Evolutionary conservation across 2,113 vertebrate species (phyloP), one percentile per base, ranked within the genome.

Genomic region (Neodontobutis hainanensis): DNA sequence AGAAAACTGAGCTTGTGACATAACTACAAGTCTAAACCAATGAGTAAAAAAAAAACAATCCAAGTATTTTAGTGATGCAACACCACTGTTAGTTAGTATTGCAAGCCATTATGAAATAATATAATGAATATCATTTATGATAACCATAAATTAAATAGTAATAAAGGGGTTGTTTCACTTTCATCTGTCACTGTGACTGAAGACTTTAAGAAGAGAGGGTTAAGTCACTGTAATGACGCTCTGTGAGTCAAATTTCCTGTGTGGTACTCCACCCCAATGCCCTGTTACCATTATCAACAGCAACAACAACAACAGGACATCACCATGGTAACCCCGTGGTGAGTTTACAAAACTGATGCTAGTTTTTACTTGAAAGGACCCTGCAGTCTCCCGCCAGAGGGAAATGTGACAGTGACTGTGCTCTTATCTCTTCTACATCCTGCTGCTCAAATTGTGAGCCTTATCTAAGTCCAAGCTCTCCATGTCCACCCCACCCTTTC

Each of bases 231-330:
- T 48, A 11, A 19, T 11, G 32, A 19, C 49, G 75, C 62, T 16
- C 38, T 66, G 44, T 90, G 78, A 83, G 65, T 89, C 84, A 89
- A 1, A 7, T 10, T 60, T 44, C 6, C 19, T 53, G 47, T 42
- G 19, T 6, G 11, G 32, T 5, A 15, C 19, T 46, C 50, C 42
- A 59, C 40, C 45, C 12, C 8, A 7, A 46, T 61, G 66, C 68
- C 42, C 76, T 65, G 79, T 73, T 83, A 73, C 83, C 38, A 77
- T 36, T 42, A 67, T 48, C 63, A 83, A 82, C 75, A 86, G 72
- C 50, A 82, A 80, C 68, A 81, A 8, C 50, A 11, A 11, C 5
- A 43, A 42, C 38, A 42, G 16, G 14, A n/a, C 34, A 52, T 40
- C 55, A 4, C 82, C 77, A 75, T 66, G 61, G 79, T 63, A 86